Conservation (phyloP, 2,888 invertebrate genomes). For the Drosophila anomelani region DNA sequence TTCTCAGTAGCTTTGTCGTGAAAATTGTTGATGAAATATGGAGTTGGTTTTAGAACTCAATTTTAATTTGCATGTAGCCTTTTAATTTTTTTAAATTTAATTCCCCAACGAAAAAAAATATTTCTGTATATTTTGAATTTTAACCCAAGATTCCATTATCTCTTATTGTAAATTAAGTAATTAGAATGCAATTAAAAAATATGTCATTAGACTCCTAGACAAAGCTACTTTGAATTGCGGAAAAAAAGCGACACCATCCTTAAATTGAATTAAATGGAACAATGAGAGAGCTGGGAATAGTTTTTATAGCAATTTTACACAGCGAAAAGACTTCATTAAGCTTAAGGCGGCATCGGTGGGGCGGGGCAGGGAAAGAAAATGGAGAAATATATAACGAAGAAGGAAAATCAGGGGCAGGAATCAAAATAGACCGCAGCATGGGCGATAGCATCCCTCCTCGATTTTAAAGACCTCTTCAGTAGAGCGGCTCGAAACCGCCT, state of each 20-base stretch:
- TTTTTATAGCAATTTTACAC: conserved; percentile 77
- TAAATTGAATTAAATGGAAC: conserved; percentile 9
- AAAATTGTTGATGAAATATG: not conserved
- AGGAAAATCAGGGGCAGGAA: conserved; percentile 39
- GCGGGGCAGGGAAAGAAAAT: conserved; percentile 2
- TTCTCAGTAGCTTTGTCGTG: conserved; percentile 5
- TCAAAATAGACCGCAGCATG: conserved; percentile 46
- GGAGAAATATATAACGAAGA: not conserved
- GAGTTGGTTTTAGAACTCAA: not conserved
- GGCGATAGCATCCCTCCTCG: conserved; percentile 5
- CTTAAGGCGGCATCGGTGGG: conserved; percentile 63
- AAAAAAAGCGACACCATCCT: conserved; percentile 3
- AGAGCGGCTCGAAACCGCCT: conserved; percentile 47
- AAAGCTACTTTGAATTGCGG: not conserved
- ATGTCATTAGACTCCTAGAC: not conserved
- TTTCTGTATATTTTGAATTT: not conserved
- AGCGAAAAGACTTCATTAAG: conserved; percentile 76
- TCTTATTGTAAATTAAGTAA: not conserved
- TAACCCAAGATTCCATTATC: not conserved
- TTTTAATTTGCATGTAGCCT: not conserved
- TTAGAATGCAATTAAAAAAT: not conserved
- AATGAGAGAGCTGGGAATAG: conserved; percentile 47
- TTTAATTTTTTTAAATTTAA: not conserved
- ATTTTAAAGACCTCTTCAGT: conserved; percentile 25
- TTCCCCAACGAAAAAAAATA: not conserved